These are phyloP conservation scores for Cyprinus carpio DNA, from an alignment of 2,113 vertebrate species.

Conservation along the genomic window DNA sequence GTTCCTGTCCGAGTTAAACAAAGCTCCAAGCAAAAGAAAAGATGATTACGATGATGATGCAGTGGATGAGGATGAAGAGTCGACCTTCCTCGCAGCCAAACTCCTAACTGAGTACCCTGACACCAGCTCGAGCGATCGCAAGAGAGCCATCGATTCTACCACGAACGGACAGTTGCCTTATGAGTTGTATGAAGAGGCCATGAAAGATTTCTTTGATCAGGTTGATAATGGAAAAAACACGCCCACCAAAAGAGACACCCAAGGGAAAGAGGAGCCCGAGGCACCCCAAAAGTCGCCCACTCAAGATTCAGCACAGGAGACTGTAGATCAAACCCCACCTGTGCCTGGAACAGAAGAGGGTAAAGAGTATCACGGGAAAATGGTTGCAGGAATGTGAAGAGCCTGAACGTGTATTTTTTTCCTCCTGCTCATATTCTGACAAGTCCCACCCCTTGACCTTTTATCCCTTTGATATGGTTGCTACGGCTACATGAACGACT, in stretches of 20 bases:
- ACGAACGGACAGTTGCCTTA: slow-evolving; percentile 80
- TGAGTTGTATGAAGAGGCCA: slow-evolving; percentile 81
- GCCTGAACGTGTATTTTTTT: not conserved
- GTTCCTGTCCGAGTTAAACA: slow-evolving; percentile 78
- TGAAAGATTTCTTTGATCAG: slow-evolving; percentile 84
- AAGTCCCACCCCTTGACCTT: slow-evolving; percentile 18
- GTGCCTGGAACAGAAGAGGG: slow-evolving; percentile 80
- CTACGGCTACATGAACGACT: slow-evolving; percentile 14
- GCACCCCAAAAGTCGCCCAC: slow-evolving; percentile 72
- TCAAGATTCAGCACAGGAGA: slow-evolving; percentile 84
- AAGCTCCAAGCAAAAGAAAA: slow-evolving; percentile 81
- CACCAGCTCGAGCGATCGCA: slow-evolving; percentile 73
- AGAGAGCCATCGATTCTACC: slow-evolving; percentile 73
- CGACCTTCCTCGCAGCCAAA: slow-evolving; percentile 87
- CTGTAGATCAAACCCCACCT: slow-evolving; percentile 80
- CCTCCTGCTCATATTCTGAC: not conserved
- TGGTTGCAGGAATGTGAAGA: slow-evolving; percentile 84
- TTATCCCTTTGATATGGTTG: slow-evolving; percentile 16
- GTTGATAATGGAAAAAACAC: slow-evolving; percentile 73
- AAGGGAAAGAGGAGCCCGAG: slow-evolving; percentile 69
- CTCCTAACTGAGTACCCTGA: slow-evolving; percentile 89
- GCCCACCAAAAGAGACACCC: slow-evolving; percentile 77
- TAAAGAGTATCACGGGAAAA: slow-evolving; percentile 81
- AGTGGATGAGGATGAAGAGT: slow-evolving; percentile 87
- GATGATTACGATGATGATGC: slow-evolving; percentile 77